Conservation (phyloP, 2,888 invertebrate species). For the Synergus gifuensis region DNA sequence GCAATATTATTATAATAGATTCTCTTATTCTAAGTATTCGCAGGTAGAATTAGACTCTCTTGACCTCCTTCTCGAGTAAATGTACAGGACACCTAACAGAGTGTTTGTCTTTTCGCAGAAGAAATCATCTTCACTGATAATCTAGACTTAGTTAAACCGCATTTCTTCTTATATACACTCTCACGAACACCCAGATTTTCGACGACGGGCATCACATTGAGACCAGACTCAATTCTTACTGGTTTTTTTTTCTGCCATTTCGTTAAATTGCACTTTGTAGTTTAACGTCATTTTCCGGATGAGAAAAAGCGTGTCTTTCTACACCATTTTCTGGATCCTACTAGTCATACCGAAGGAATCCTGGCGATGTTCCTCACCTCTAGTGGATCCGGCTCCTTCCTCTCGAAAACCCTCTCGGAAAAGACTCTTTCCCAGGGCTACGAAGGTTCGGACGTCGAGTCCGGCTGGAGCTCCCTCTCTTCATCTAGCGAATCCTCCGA, state of each 20-base stretch:
- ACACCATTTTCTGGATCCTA: background rate
- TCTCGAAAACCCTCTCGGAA: slow-evolving; percentile 40
- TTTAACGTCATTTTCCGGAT: slow-evolving; percentile 36
- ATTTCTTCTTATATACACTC: slow-evolving; percentile 44
- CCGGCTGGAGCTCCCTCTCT: slow-evolving; percentile 69
- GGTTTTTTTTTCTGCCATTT: slow-evolving; percentile 41
- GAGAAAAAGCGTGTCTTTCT: background rate
- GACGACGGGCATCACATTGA: slow-evolving; percentile 14
- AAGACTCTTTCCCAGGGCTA: slow-evolving; percentile 62
- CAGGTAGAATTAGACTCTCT: slow-evolving; percentile 45
- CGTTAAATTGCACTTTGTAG: slow-evolving; percentile 69
- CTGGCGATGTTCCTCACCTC: background rate
- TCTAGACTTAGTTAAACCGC: slow-evolving; percentile 35
- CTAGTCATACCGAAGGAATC: background rate
- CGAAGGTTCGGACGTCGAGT: slow-evolving; percentile 76
- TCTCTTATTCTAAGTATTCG: slow-evolving; percentile 49
- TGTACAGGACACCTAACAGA: slow-evolving; percentile 49
- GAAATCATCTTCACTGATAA: slow-evolving; percentile 46
- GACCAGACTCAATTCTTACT: slow-evolving; percentile 17
- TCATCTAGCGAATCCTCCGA: slow-evolving; percentile 57
- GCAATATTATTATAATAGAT: slow-evolving; percentile 69
- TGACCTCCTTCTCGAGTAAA: slow-evolving; percentile 46
- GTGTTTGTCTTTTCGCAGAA: slow-evolving; percentile 43
- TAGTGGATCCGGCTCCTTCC: background rate
- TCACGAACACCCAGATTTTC: slow-evolving; percentile 47